Base-by-base conservation (phyloP, 53 echinoderm and acorn worm genomes). In the Zoroaster sp. region DNA sequence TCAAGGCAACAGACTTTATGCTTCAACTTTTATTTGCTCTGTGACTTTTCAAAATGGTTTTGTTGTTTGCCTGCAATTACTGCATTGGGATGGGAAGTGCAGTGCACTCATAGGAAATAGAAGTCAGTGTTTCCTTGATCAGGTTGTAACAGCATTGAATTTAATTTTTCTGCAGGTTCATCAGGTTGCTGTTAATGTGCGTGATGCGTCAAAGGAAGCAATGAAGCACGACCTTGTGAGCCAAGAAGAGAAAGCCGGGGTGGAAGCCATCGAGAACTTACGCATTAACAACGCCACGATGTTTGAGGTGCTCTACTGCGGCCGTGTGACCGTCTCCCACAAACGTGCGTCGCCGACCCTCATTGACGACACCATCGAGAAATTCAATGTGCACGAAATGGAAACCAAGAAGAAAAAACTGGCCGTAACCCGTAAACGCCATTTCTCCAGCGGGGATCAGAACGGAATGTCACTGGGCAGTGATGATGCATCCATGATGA, bases 281-380 rank as follows among this genome's bases (percentile, higher is more conserved):
- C 88, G 79, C 20, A 90, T 92, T 13, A 89, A 91, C 75, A 95
- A 92, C 87, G 83, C 93, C 87, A 95, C 92, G 36, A 97, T 93
- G 90, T 97, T 88, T 83, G 97, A 97, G 66, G 97, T 97, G n/a
- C 41, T 97, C 43, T 97, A 97, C 72, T 93, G 93, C 53, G 97
- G 97, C 31, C 83, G 90, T 28, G 88, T 95, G 14, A 88, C 88
- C 13, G 93, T 95, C 78, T 92, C 90, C 46, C 95, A 97, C 86
- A 97, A 93, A 63, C 91, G 95, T 3, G 97, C 97, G 13, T 93
- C 97, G 25, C 96, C 96, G 5, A 92, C 90, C 13, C 93, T 97
- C 52, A 95, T 97, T 10, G 97, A 95, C 52, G 97, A 97, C 55
- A 87, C 97, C 86, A 93, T 97, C 33, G 88, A 92, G 70, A 93